Conservation (phyloP, 2,797 vertebrate genomes). For the Poliocrania exsul region DNA sequence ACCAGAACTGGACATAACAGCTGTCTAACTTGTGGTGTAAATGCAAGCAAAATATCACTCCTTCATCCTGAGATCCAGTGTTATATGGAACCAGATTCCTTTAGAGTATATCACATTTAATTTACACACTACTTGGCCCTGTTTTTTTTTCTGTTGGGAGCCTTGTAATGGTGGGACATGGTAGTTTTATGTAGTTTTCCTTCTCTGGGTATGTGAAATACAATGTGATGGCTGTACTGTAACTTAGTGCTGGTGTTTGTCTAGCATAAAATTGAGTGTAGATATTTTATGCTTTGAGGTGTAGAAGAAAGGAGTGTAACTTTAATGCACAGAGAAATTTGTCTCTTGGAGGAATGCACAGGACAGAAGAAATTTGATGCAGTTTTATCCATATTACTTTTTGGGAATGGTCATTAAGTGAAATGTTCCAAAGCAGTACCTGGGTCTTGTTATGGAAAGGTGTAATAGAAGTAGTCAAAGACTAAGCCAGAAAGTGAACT, state of each 20-base stretch:
- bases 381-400: background rate
- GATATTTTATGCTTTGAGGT: background rate
- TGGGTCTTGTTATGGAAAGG: background rate
- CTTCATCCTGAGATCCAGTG: background rate
- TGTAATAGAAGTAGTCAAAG: background rate
- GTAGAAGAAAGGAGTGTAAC: background rate
- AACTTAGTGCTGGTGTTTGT: background rate
- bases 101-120: background rate
- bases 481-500: background rate
- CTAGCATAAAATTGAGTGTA: background rate
- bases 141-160: background rate
- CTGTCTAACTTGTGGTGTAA: background rate
- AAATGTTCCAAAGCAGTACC: background rate
- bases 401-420: background rate
- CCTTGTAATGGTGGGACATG: background rate
- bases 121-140: background rate
- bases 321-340: background rate
- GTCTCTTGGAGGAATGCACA: background rate
- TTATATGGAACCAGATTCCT: background rate
- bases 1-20: background rate
- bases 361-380: background rate
- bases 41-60: background rate
- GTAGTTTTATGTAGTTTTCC: background rate
- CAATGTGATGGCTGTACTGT: background rate
- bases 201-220: background rate